A percentile compares a stretch with the other conserved stretches of the same genome.
Conservation (phyloP, 2,797 vertebrate species). For the Staurois parvus region DNA sequence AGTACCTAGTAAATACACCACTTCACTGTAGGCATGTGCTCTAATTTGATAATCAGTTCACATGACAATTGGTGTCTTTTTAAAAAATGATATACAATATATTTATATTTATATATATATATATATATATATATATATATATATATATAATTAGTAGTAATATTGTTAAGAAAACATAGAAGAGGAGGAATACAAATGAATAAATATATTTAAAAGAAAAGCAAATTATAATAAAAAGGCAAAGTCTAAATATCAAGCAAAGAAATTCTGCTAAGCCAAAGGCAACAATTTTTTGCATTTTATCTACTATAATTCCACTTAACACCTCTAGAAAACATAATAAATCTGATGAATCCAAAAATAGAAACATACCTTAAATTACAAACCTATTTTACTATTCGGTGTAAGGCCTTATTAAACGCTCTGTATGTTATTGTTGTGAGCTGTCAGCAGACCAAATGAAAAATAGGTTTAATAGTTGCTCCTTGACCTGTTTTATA, state of each 20-base stretch:
- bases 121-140: too few species aligned
- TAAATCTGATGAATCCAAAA: constrained; percentile 75
- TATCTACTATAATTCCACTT: too few species aligned
- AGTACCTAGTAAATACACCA: too few species aligned
- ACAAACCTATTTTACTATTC: constrained; percentile 76
- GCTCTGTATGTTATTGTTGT: constrained; percentile 85
- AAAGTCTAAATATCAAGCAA: too few species aligned
- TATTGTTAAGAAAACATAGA: too few species aligned
- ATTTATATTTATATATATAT: background rate
- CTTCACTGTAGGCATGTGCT: too few species aligned
- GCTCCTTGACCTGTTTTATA: constrained; percentile 97
- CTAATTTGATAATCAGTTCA: too few species aligned
- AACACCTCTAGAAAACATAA: constrained; percentile 72
- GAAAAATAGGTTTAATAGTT: constrained; percentile 99
- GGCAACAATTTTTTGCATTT: too few species aligned
- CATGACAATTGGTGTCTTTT: background rate
- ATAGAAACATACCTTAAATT: constrained; percentile 72
- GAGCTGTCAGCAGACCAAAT: constrained; percentile 98
- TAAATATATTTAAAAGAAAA: background rate
- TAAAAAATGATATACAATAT: background rate
- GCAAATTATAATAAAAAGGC: too few species aligned
- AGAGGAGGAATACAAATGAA: background rate
- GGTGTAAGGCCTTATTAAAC: constrained; percentile 84
- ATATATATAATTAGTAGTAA: too few species aligned
- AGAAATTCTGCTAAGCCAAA: too few species aligned